Evolutionary conservation across 2,888 invertebrate species (phyloP), one percentile per base, ranked within the genome.

Genomic region (Parnassius glacialis): DNA sequence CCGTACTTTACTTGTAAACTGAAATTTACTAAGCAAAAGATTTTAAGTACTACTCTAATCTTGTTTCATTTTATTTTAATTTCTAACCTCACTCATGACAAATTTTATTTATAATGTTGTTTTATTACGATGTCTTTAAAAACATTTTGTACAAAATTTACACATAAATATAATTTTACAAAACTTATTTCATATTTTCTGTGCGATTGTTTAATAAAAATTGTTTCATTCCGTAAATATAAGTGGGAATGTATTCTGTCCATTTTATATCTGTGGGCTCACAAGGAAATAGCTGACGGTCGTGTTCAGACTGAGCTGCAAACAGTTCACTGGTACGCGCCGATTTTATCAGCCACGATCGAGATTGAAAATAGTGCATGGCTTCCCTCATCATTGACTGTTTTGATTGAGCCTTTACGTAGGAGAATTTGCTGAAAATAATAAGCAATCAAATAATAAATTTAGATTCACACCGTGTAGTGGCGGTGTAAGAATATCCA

Each of bases 341-440:
- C 68, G 95, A 95, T 72, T 94, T 94, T 85, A 97, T 96, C 71
- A 94, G 92, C 96, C 97, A 97, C 72, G 96, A 94, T 70, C 95
- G 93, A 59, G 94, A 94, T 52, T 96, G 95, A 85, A 97, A 97
- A 81, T 95, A 96, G 74, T 95, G 94, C 74, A 97, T 20, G 10
- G 34, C 86, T 75, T 94, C 67, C 93, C 92, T 89, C 86, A 76
- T 1, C 88, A 84, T 79, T 92, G 93, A 74, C 95, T 90, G 45
- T 97, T 96, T 87, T 96, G 94, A 80, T 93, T 93, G 74, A 94
- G 92, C 93, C 75, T 95, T 94, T 68, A 93, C 92, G 79, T 95
- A 95, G 69, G 95, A 94, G 74, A 93, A 90, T 66, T 48, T 57
- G 3, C 61, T 61, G 64, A 48, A 41, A 54, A 34, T 59, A 43